Evolutionary conservation across 2,113 vertebrate genomes (phyloP), one percentile per base, ranked within the genome.

Genomic region (Ophthalmolycus amberensis): DNA sequence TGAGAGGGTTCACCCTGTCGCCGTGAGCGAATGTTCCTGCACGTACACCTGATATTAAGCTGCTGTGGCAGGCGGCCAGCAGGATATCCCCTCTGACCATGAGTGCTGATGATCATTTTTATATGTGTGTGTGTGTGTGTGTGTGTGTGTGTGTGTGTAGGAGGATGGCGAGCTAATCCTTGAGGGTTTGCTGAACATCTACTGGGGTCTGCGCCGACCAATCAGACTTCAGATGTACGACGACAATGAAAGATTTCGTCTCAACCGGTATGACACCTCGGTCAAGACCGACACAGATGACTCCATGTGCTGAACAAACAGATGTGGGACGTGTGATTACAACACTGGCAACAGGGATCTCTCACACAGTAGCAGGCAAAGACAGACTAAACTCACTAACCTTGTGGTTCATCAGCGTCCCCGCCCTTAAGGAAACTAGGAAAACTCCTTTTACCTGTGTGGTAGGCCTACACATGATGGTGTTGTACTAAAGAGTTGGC

Each of bases 221-320:
- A 99, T 99, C 91, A 95, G 98, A 32, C 95, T 99, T 42, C 98
- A 99, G 94, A 99, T 99, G 97, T 96, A 98, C 62, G 98, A 99
- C 9, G 97, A 98, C 93, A 94, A 97, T 22, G 97, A 99, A 63
- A 95, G 97, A 71, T 95, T 99, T 80, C 95, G 88, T 60, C 42
- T 89, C 0, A 95, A 94, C 91, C 89, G 85, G 73, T 91, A 86
- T 0, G 38, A 46, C 10, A 8, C n/a, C 7, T 38, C n/a, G 15
- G 66, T 56, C 3, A 32, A 32, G 2, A 8, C 48, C 58, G n/a
- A 77, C 37, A 56, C 34, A 4, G 52, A 60, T 11, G 20, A 29
- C 52, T 84, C 46, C 1, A 11, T 27, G 27, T 27, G 32, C 32
- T 72, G 18, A 67, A 71, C 9, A 80, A 58, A 74, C 38, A 78